Base-by-base conservation (phyloP, 1,140 invertebrate genomes). In the Lepidurus apus region DNA sequence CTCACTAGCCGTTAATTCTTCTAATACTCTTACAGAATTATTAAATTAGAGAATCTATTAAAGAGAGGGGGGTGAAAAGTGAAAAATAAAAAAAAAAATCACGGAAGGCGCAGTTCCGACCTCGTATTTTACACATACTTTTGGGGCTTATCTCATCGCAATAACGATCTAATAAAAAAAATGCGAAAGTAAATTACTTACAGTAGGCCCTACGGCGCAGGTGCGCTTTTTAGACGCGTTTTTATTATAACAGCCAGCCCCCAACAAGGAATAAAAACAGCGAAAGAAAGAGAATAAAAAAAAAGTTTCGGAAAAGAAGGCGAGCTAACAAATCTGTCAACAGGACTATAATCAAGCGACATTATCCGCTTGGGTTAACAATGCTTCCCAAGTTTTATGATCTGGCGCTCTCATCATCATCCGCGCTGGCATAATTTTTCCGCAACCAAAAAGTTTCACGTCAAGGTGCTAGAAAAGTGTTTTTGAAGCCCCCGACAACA, bases 61-160 rank as follows among this genome's bases (percentile, higher is more conserved):
- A 9, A 10, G 1, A 0, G 73, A 5, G 73, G 11, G 73, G 34
- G 53, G 21, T n/a, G 53, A 24, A 73, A 24, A 73, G 5, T 17
- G 5, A 73, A 26, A 24, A 73, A n/a, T n/a, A 24, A 73, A 73
- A 2, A 0, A 73, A 73, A 73, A 73, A 26, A 75, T 8, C 42
- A 42, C 42, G 74, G 74, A 43, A 75, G 42, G 44, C 74, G 74
- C 74, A 42, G 74, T 43, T 43, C 74, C 42, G 74, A 43, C 74
- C 42, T 43, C 74, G 34, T 34, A 34, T 34, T 34, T 34, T 34
- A 34, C 34, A 34, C 34, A 34, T 34, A 34, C 34, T 34, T 34
- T 2, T 34, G 34, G 34, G 34, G 34, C 34, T 34, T 3, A 4
- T 7, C 53, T 73, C 53, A 34, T 74, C 74, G 42, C 26, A 42